Evolutionary conservation across 2,888 invertebrate genomes (phyloP).

Genomic region (Chaetogeoica ovagalla): DNA sequence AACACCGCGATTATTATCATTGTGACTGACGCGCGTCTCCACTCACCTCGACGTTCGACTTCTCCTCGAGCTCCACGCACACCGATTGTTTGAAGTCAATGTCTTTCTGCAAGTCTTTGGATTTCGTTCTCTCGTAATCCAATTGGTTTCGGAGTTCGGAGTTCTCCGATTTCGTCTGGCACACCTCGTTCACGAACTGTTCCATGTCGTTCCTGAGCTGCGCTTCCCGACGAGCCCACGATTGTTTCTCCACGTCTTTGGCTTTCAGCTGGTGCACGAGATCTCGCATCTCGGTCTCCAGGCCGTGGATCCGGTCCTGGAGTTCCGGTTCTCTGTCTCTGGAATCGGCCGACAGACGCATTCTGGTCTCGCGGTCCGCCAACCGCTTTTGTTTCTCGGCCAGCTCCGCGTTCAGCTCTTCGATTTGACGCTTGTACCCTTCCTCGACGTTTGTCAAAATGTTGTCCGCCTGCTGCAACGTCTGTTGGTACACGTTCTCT

Average conservation of each 20-base stretch:
- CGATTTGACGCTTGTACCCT: conserved; percentile 67
- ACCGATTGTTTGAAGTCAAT: conserved; percentile 63
- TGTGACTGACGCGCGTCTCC: neutral
- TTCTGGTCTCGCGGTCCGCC: conserved; percentile 64
- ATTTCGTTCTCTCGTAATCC: conserved; percentile 55
- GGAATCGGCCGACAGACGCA: conserved; percentile 63
- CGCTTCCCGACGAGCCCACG: conserved; percentile 49
- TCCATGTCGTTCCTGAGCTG: conserved; percentile 54
- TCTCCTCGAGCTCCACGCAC: conserved; percentile 61
- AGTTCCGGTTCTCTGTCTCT: conserved; percentile 55
- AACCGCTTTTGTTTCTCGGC: conserved; percentile 63
- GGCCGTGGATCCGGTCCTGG: conserved; percentile 54
- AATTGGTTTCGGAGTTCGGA: conserved; percentile 65
- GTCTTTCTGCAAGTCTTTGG: conserved; percentile 62
- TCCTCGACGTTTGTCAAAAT: conserved; percentile 73
- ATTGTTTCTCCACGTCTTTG: conserved; percentile 54
- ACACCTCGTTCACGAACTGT: conserved; percentile 58
- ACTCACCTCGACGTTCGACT: conserved; percentile 33
- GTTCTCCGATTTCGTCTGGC: conserved; percentile 63
- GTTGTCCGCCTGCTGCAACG: conserved; percentile 72
- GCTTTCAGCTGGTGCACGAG: conserved; percentile 49
- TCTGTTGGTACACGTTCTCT: conserved; percentile 71
- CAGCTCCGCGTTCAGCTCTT: conserved; percentile 64
- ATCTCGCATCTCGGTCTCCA: conserved; percentile 54
- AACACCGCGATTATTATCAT: too few relatives aligned